A percentile compares a stretch with the other conserved stretches of the same genome.
Evolutionary conservation across 2,797 vertebrate species (phyloP).

Genomic region (Microctenopoma steveboyesi): DNA sequence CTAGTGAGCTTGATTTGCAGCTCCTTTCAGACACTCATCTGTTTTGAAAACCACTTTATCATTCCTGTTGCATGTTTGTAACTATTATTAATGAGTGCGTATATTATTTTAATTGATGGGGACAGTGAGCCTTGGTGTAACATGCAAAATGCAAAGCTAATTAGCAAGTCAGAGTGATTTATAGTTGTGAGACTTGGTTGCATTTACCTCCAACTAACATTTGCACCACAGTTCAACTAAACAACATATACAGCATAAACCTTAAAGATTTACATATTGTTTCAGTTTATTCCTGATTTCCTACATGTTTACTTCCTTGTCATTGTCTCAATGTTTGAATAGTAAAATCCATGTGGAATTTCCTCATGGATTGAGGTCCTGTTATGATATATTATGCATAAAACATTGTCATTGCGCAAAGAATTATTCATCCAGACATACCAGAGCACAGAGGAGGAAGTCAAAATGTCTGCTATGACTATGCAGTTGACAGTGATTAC

Average conservation of each 20-base stretch:
- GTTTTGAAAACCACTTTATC: conserved; percentile 28
- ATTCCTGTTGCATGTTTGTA: conserved; percentile 8
- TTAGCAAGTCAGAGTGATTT: conserved; percentile 47
- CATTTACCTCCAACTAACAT: conserved; percentile 17
- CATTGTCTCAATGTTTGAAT: conserved; percentile 30
- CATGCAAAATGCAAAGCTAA: conserved; percentile 37
- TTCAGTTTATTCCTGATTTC: conserved; percentile 12
- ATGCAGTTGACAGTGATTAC: conserved; percentile 41
- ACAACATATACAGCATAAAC: not conserved
- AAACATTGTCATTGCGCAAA: conserved; percentile 55
- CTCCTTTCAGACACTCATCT: conserved; percentile 24
- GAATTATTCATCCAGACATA: conserved; percentile 66
- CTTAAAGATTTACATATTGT: not conserved
- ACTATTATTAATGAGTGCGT: conserved; percentile 49
- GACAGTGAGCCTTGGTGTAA: conserved; percentile 45
- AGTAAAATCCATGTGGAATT: conserved; percentile 25
- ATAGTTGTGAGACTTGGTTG: conserved; percentile 39
- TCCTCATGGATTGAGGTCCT: conserved; percentile 34
- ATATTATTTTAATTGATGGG: conserved; percentile 45
- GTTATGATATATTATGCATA: conserved; percentile 61
- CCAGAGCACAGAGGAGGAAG: conserved; percentile 53
- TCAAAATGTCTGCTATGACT: conserved; percentile 56
- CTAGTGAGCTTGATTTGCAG: conserved; percentile 31
- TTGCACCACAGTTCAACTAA: conserved; percentile 7
- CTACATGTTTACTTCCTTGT: conserved; percentile 39